These are phyloP conservation scores for Ladona fulva DNA, from an alignment of 1,140 invertebrate species.

Conservation along the genomic window DNA sequence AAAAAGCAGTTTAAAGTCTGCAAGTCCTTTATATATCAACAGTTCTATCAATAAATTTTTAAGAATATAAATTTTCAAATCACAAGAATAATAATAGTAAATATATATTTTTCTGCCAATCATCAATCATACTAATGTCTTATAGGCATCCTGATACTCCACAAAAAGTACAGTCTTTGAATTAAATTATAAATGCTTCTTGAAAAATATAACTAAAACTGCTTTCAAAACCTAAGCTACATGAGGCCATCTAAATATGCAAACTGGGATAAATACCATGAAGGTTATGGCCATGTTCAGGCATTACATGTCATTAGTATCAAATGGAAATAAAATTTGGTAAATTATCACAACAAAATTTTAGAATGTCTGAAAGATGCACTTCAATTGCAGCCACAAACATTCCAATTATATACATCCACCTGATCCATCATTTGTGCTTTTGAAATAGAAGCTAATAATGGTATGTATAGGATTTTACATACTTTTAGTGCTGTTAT, in stretches of 20 bases:
- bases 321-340: slow-evolving; percentile 8
- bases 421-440: background rate
- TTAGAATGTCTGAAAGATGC: background rate
- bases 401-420: background rate
- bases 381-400: background rate
- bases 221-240: background rate
- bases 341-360: slow-evolving; percentile 6
- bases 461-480: background rate
- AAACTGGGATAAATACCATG: background rate
- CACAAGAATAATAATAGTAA: background rate
- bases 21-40: background rate
- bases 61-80: background rate
- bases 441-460: background rate
- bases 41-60: background rate
- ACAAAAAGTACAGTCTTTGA: background rate
- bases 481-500: background rate
- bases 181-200: background rate
- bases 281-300: background rate
- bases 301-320: background rate
- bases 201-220: background rate
- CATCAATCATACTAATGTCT: background rate
- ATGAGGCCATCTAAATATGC: background rate
- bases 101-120: background rate
- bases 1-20: background rate
- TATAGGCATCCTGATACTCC: background rate